These are phyloP conservation scores for Cheilosia vulpina DNA, from an alignment of 2,888 invertebrate species.

Conservation along the genomic window DNA sequence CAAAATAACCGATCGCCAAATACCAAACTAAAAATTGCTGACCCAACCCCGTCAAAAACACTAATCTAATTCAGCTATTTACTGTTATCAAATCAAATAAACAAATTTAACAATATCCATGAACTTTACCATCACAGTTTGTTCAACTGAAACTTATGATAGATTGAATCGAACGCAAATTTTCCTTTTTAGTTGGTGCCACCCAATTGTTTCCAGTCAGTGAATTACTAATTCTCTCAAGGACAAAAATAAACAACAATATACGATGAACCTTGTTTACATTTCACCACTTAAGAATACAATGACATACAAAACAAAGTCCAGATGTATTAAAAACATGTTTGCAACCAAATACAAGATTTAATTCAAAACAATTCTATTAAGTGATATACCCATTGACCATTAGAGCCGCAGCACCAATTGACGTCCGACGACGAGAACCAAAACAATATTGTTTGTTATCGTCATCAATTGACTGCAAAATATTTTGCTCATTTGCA, in stretches of 20 bases:
- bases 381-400: slow-evolving; percentile 11
- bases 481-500: slow-evolving; percentile 15
- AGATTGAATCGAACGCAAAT: too few relatives aligned
- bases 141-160: too few relatives aligned
- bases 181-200: too few relatives aligned
- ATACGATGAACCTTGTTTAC: not conserved
- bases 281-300: not conserved
- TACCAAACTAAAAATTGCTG: too few relatives aligned
- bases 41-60: too few relatives aligned
- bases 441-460: slow-evolving; percentile 50
- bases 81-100: too few relatives aligned
- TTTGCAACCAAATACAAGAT: slow-evolving; percentile 1
- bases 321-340: slow-evolving; percentile 16
- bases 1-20: too few relatives aligned
- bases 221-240: not conserved
- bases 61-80: too few relatives aligned
- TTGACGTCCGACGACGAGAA: slow-evolving; percentile 37
- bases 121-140: too few relatives aligned
- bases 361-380: slow-evolving; percentile 51
- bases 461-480: slow-evolving; percentile 23
- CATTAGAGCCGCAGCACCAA: slow-evolving; percentile 12
- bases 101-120: too few relatives aligned
- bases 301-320: slow-evolving; percentile 6
- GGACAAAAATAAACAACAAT: not conserved
- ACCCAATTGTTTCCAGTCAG: too few relatives aligned